These are phyloP conservation scores for Melitaea cinxia DNA, from an alignment of 1,140 invertebrate genomes.

Conservation along the genomic window DNA sequence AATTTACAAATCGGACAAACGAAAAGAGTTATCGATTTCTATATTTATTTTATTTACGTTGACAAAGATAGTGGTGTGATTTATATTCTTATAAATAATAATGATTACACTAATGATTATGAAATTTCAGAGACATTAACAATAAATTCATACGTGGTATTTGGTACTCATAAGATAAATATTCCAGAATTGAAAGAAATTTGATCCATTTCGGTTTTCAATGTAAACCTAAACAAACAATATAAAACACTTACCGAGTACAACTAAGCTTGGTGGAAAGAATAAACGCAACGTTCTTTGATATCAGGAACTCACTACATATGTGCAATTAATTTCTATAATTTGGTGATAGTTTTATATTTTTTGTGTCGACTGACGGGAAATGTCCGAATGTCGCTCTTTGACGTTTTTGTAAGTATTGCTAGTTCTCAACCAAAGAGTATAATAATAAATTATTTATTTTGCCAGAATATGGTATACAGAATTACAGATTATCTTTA, in stretches of 20 bases:
- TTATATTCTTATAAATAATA: not conserved
- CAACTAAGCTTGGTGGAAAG: not conserved
- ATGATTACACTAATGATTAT: not conserved
- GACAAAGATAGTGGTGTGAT: not conserved
- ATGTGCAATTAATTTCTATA: conserved; percentile 38
- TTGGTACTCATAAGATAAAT: conserved; percentile 21
- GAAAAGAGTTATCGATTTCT: not conserved
- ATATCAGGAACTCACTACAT: conserved; percentile 21
- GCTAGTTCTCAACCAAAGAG: not conserved
- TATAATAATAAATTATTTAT: not conserved
- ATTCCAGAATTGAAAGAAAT: conserved; percentile 37
- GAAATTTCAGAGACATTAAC: not conserved
- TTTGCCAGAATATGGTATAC: too few relatives aligned
- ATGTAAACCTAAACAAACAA: conserved; percentile 31
- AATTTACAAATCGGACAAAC: too few relatives aligned
- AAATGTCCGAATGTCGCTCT: conserved; percentile 29
- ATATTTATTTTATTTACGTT: not conserved
- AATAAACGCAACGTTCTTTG: conserved; percentile 8
- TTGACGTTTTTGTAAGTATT: conserved; percentile 17
- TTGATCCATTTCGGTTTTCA: conserved; percentile 56
- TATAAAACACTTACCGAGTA: conserved; percentile 23
- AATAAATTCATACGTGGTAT: conserved; percentile 16
- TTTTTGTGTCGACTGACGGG: conserved; percentile 40
- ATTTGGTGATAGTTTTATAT: conserved; percentile 50
- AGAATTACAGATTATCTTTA: too few relatives aligned